A percentile compares a stretch with the other conserved stretches of the same genome.
Conservation (phyloP, 2,888 invertebrate species). For the Myathropa florea region DNA sequence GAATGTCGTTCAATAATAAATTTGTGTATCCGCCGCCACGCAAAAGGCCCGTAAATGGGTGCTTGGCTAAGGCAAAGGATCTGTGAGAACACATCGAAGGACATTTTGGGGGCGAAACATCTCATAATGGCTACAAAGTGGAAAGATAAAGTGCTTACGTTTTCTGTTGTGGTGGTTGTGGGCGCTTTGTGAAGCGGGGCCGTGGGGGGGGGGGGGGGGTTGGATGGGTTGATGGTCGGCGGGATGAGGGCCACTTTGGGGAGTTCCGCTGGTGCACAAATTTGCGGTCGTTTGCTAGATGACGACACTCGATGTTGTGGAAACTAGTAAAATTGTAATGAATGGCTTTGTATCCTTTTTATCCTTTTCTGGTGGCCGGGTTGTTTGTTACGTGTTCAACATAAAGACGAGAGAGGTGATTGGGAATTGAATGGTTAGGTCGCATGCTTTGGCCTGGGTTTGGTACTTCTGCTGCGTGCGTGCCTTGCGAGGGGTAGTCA, state of each 20-base stretch:
- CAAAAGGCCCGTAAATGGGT: not conserved
- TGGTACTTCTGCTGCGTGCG: not conserved
- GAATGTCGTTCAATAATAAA: slow-evolving; percentile 57
- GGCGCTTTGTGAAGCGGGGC: not conserved
- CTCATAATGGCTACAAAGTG: slow-evolving; percentile 49
- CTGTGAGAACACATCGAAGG: slow-evolving; percentile 53
- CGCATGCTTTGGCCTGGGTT: not conserved
- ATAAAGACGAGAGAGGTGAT: slow-evolving; percentile 34
- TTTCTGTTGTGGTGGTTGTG: slow-evolving; percentile 15
- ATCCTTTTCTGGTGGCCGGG: slow-evolving; percentile 8
- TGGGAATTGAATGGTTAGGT: slow-evolving; percentile 17
- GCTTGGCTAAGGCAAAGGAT: not conserved
- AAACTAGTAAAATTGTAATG: slow-evolving; percentile 53
- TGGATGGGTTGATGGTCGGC: not conserved
- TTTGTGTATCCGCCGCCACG: slow-evolving; percentile 13
- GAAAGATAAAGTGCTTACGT: slow-evolving; percentile 54
- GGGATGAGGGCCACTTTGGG: not conserved
- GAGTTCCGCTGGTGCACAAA: slow-evolving; percentile 19
- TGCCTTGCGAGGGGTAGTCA: not conserved
- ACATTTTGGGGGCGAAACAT: slow-evolving; percentile 41
- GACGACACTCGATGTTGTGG: slow-evolving; percentile 51
- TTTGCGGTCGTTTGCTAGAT: slow-evolving; percentile 34
- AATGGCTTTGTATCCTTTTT: slow-evolving; percentile 43
- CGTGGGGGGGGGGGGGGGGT: not conserved
- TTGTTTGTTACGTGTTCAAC: slow-evolving; percentile 49